Base-by-base conservation (phyloP, 1,140 invertebrate species). In the Thaumetopoea pityocampa region DNA sequence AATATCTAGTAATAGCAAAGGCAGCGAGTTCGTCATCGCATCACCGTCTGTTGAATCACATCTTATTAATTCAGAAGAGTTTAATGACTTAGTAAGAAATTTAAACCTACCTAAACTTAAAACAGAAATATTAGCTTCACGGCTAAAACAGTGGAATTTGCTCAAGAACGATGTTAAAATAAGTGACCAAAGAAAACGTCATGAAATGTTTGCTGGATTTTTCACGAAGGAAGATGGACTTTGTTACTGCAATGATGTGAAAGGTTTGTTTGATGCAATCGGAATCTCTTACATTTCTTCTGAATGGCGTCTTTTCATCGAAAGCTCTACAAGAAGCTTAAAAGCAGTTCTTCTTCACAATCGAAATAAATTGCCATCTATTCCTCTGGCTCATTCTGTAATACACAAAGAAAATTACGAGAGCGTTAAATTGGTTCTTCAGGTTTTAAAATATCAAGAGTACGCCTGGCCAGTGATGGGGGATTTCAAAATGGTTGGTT, bases 341-440 rank as follows among this genome's bases (percentile, higher is more conserved):
- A 54, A 54, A 29, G 46, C 35, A 4, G 51, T 54, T 14, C 26
- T 53, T 24, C 28, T 53, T 1, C 44, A 48, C 16, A 53, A 53
- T 35, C 38, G 51, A 5, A 53, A 53, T 36, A 53, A 38, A 29
- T 29, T 28, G 7, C 40, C 51, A 18, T 53, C 34, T 8, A 14
- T 53, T 3, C 44, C 51, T 9, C 1, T 52, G 4, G 43, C 30
- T 9, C 32, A 46, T 41, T 22, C 36, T 7, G 17, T 19, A 29
- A 15, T n/a, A 40, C 19, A 27, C 41, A 11, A 48, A 48, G 19
- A 36, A 48, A 48, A 41, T 4, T 19, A 4, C 18, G 18, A 4
- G 18, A 4, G 18, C 7, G 27, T 33, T 34, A 19, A 3, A 22
- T 14, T 28, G 6, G n/a, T 10, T 36, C n/a, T 12, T n/a, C n/a